Conservation (phyloP, 2,888 invertebrate species). For the Tipula helvola region DNA sequence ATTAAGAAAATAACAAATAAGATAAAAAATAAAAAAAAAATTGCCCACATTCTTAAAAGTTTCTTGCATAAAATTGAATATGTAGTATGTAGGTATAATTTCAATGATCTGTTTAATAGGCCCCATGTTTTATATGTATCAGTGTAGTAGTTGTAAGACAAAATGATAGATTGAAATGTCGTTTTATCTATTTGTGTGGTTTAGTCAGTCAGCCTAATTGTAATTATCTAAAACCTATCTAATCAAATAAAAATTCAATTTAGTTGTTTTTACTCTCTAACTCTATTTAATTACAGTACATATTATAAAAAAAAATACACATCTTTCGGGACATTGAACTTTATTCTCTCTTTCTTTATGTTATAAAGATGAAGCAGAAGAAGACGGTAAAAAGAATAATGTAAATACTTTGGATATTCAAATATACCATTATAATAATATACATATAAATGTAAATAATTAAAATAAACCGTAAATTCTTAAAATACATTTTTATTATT, state of each 20-base stretch:
- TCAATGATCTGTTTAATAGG: neutral
- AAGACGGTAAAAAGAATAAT: neutral
- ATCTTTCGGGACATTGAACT: neutral
- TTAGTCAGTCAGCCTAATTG: neutral
- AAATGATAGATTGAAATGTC: neutral
- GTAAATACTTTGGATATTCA: neutral
- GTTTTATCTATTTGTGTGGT: neutral
- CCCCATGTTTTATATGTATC: neutral
- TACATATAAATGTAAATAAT: neutral
- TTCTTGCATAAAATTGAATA: neutral
- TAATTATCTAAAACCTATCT: neutral
- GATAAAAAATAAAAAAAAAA: neutral
- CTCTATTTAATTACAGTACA: neutral
- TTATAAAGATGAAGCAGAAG: neutral
- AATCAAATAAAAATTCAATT: neutral
- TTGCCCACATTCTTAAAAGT: slow-evolving; percentile 6
- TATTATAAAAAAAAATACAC: neutral
- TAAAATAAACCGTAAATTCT: neutral
- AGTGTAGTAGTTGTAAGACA: neutral
- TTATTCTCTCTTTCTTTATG: neutral
- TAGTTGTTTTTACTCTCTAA: neutral
- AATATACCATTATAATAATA: neutral
- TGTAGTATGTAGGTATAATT: neutral
- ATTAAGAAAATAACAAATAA: neutral
- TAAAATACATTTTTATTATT: neutral